Evolutionary conservation across 2,113 vertebrate genomes (phyloP), one percentile per base, ranked within the genome.

Genomic region (Leptobrachium leishanense): DNA sequence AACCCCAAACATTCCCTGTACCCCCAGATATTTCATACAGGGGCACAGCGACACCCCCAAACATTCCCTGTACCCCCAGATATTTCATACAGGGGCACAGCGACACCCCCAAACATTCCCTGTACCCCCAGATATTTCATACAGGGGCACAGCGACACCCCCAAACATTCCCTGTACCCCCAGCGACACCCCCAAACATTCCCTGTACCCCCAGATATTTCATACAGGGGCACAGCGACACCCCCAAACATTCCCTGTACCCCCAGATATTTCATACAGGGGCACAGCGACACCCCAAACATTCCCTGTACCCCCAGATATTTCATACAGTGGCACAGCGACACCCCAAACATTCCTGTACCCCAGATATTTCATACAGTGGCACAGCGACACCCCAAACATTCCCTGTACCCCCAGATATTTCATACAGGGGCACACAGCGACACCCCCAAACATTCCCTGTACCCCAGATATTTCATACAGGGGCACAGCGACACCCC

Each of bases 151-250:
- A n/a, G 13, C 8, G 8, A 50, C 46, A 4, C 20, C 46, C 46
- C 1, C 1, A 50, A 5, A 50, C 1, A 31, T 31, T 4, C 69
- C 50, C 31, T 1, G 39, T 2, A 20, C 3, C 39, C n/a, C n/a
- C n/a, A n/a, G 10, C 12, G 20, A 20, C 66, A 71, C 75, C 7
- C 79, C 76, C 67, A 42, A 63, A 50, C 54, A 10, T 46, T 39
- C 42, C 10, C 6, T 31, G 3, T 62, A 46, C 13, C 72, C 72
- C 42, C 40, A 39, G 12, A 72, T 55, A 57, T 5, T 10, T 10
- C 53, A 55, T 2, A 3, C 50, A 13, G n/a, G n/a, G n/a, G n/a
- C 10, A 40, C 20, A 57, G 4, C 31, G 2, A 42, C 15, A 42
- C 43, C 46, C 5, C 15, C 13, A 5, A 12, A 15, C 15, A 39